Evolutionary conservation across 2,797 vertebrate species (phyloP).

Genomic region (Spizella passerina): DNA sequence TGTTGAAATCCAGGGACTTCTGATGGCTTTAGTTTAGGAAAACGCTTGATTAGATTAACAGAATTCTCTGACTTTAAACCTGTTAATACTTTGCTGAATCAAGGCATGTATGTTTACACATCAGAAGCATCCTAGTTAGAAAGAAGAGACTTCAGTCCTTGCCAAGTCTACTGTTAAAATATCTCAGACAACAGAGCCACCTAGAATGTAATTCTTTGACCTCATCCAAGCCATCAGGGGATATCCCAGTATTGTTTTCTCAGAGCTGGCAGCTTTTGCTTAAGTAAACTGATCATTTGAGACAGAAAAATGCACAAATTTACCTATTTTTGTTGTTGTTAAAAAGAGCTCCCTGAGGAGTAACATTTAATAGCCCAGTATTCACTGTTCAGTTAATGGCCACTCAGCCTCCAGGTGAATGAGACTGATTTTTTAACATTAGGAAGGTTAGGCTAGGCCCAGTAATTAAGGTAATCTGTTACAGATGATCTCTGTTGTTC

Average conservation of each 20-base stretch:
- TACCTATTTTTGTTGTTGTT: not conserved
- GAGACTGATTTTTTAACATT: constrained; percentile 24
- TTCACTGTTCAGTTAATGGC: not conserved
- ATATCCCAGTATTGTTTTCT: not conserved
- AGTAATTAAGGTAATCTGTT: constrained; percentile 29
- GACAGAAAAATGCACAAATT: not conserved
- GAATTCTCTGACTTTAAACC: not conserved
- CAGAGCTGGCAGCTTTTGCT: not conserved
- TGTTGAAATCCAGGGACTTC: not conserved
- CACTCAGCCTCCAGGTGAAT: not conserved
- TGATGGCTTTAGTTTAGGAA: not conserved
- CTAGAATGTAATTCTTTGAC: not conserved
- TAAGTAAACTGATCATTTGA: not conserved
- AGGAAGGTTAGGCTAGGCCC: constrained; percentile 9
- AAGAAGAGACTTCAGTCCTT: not conserved
- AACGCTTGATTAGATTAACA: not conserved
- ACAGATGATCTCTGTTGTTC: constrained; percentile 10
- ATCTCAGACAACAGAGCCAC: not conserved
- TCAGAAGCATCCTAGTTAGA: not conserved
- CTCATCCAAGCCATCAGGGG: not conserved
- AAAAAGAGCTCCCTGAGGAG: constrained; percentile 17
- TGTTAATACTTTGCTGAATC: not conserved
- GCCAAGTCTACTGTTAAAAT: not conserved
- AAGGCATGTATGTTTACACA: not conserved
- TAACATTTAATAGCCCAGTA: not conserved